Percentiles rank a stretch among this genome's conserved stretches.
Conservation (phyloP, 2,888 invertebrate genomes). For the Lampropteryx suffumata region DNA sequence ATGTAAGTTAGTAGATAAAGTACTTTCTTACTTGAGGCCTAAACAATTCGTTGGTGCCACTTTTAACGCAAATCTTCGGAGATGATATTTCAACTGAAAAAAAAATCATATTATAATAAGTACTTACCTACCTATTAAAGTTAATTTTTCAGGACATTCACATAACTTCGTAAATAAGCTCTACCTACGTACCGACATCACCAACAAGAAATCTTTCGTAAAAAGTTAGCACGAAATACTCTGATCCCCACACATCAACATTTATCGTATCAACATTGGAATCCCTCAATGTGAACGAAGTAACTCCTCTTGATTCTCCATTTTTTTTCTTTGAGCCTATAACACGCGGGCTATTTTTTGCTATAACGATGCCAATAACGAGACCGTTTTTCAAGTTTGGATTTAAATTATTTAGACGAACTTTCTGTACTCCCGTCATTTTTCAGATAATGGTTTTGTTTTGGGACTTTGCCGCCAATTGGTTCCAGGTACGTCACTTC, state of each 20-base stretch:
- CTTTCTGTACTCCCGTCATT: conserved; percentile 75
- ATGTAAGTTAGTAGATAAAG: not conserved
- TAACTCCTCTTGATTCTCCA: conserved; percentile 85
- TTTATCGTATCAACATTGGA: conserved; percentile 88
- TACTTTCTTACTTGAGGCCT: conserved; percentile 81
- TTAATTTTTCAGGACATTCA: too few species aligned
- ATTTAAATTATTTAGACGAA: conserved; percentile 67
- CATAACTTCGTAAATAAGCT: too few species aligned
- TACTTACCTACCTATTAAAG: too few species aligned
- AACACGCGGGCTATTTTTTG: conserved; percentile 83
- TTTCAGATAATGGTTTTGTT: conserved; percentile 11
- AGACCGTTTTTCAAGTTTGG: conserved; percentile 68
- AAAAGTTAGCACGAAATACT: conserved; percentile 83
- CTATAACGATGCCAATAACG: conserved; percentile 84
- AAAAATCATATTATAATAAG: too few species aligned
- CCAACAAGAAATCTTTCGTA: conserved; percentile 86
- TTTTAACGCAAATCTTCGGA: conserved; percentile 83
- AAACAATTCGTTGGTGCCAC: conserved; percentile 83
- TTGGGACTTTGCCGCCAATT: conserved; percentile 15
- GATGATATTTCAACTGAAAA: conserved; percentile 86
- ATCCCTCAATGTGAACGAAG: conserved; percentile 90
- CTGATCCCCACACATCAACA: conserved; percentile 89
- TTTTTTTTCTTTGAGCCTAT: conserved; percentile 77
- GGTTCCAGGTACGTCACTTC: not conserved
- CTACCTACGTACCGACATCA: conserved; percentile 83